Base-by-base conservation (phyloP, 2,888 invertebrate genomes). In the Pheosia tremula region DNA sequence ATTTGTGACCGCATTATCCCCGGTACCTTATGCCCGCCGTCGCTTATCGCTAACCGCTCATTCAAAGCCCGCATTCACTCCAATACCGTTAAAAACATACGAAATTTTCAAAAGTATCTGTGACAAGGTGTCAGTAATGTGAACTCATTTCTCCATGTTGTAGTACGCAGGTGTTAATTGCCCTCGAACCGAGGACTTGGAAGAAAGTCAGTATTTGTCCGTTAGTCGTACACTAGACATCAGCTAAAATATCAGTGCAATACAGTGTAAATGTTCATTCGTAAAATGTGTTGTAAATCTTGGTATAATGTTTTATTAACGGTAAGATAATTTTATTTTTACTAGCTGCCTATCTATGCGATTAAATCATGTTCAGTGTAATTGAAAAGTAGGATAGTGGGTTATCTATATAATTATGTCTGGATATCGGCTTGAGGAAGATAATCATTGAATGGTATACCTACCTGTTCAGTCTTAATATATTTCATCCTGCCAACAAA, bases 111-210 rank as follows among this genome's bases (percentile, higher is more conserved):
- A 56, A 61, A 24, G 71, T 79, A 82, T 72, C 70, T 67, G 79
- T 85, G 80, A 83, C 85, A 24, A 24, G 83, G 77, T 79, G 84
- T 72, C 76, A 83, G 72, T 81, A 60, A 49, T 36, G 80, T 75
- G 83, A 66, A 80, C 85, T 80, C 82, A 82, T 86, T 88, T 87
- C 83, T 81, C 78, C 75, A 69, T 70, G 75, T 72, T 72, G 68
- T 72, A 72, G 66, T 64, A 57, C 59, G 43, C 68, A 88, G 84
- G 87, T 89, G 90, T 83, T 91, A 90, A 91, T 88, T 88, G 82
- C 64, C 73, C 76, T 75, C 69, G 77, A 84, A 80, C 80, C 78
- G 77, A 69, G 78, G 68, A 62, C 78, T 79, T 75, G 66, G 75
- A 86, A 83, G 85, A 87, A 86, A 88, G 84, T 75, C 69, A 54